phyloP scores from a whole-genome alignment of 1,140 invertebrate species.

The Tetraneura akinire region DNA sequence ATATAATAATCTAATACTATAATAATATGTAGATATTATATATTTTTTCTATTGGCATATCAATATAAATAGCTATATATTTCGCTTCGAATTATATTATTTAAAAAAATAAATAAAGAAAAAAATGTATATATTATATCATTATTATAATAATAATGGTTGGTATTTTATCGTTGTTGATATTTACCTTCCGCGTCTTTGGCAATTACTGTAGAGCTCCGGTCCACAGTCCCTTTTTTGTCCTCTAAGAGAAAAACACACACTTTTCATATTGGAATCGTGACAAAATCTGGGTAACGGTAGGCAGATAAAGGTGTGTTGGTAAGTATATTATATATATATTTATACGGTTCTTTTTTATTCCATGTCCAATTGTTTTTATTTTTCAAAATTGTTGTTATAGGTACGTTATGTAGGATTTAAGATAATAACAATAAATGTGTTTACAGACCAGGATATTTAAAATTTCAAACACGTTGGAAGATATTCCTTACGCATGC shows the following conservation, averaged over 20 bases:
- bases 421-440: not conserved
- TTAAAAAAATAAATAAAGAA: no score
- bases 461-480: conserved; percentile 16
- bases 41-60: not conserved
- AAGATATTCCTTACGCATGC: conserved; percentile 25
- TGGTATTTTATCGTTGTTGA: conserved; percentile 42
- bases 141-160: conserved; percentile 2
- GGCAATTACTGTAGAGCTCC: conserved; percentile 90
- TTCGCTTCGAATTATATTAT: no score
- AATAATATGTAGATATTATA: not conserved
- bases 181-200: conserved; percentile 86
- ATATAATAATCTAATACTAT: not conserved
- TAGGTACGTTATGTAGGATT: conserved; percentile 3
- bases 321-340: not conserved
- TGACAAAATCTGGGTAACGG: not conserved
- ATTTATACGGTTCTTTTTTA: not conserved
- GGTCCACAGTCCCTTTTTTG: conserved; percentile 86
- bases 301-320: not conserved
- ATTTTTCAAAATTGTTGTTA: no score
- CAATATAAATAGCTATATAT: not conserved
- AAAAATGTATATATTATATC: not conserved
- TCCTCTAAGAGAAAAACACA: conserved; percentile 65
- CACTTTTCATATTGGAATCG: conserved; percentile 43
- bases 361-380: not conserved
- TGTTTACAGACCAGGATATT: not conserved